phyloP scores from a whole-genome alignment of 2,113 vertebrate species.

The Caloenas nicobarica region DNA sequence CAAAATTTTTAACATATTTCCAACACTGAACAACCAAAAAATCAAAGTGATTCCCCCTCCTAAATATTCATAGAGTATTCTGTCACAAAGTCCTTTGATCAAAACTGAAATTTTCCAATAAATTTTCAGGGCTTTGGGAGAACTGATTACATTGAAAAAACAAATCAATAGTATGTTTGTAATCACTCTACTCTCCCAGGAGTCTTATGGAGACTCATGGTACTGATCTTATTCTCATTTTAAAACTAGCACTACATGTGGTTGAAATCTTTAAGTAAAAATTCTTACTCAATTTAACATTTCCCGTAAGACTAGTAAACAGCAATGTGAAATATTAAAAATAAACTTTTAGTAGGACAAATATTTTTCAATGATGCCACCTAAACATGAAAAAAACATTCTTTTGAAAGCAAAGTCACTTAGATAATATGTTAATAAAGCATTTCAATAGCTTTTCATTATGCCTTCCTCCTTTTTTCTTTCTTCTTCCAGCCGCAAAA shows the following conservation, averaged over 20 bases:
- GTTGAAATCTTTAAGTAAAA: not conserved
- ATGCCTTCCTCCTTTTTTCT: not conserved
- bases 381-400: not conserved
- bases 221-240: slow-evolving; percentile 1
- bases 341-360: not conserved
- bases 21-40: not conserved
- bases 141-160: not conserved
- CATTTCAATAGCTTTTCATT: not conserved
- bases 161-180: not conserved
- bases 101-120: not conserved
- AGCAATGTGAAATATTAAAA: not conserved
- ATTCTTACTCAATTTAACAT: not conserved
- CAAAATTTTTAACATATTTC: not conserved
- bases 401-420: not conserved
- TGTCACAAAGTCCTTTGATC: not conserved
- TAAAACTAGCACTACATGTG: not conserved
- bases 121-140: not conserved
- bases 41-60: not conserved
- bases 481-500: not conserved
- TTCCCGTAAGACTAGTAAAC: not conserved
- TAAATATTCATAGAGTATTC: not conserved
- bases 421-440: not conserved
- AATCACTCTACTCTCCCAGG: not conserved
- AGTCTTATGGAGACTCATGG: not conserved
- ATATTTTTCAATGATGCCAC: not conserved